phyloP scores from a whole-genome alignment of 1,140 invertebrate genomes.

The Temnothorax nylanderi region DNA sequence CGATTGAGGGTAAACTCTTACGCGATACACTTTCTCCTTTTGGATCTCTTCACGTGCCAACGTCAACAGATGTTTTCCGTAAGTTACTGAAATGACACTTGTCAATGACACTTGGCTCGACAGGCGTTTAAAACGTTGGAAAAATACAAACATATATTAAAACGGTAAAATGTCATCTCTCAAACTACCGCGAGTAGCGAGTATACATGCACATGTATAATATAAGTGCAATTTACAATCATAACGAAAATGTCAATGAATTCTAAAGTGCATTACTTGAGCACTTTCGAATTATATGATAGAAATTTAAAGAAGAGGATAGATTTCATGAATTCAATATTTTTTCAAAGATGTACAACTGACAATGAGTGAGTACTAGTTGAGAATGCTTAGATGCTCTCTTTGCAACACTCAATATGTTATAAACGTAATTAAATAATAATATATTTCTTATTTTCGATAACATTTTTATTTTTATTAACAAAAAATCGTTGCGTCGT shows the following conservation, averaged over 20 bases:
- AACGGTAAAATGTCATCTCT: neutral
- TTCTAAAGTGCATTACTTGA: neutral
- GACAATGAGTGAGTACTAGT: neutral
- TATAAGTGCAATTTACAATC: neutral
- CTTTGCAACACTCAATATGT: neutral
- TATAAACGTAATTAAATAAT: neutral
- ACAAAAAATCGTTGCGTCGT: neutral
- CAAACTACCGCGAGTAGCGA: neutral
- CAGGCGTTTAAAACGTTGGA: neutral
- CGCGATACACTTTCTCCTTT: neutral
- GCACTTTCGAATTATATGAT: neutral
- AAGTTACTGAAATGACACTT: neutral
- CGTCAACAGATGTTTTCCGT: neutral
- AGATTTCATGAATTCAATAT: neutral
- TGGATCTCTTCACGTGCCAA: neutral
- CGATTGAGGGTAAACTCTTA: neutral
- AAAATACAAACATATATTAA: neutral
- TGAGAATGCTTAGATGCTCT: neutral
- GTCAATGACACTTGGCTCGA: neutral
- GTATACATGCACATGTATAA: too few relatives aligned
- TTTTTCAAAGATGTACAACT: neutral
- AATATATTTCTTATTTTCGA: neutral
- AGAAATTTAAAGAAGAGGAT: neutral
- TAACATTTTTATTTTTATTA: neutral
- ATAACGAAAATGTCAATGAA: constrained; percentile 12